A percentile compares a stretch with the other conserved stretches of the same genome.
Evolutionary conservation across 2,797 vertebrate species (phyloP).

Genomic region (Sebastes trivittatus): DNA sequence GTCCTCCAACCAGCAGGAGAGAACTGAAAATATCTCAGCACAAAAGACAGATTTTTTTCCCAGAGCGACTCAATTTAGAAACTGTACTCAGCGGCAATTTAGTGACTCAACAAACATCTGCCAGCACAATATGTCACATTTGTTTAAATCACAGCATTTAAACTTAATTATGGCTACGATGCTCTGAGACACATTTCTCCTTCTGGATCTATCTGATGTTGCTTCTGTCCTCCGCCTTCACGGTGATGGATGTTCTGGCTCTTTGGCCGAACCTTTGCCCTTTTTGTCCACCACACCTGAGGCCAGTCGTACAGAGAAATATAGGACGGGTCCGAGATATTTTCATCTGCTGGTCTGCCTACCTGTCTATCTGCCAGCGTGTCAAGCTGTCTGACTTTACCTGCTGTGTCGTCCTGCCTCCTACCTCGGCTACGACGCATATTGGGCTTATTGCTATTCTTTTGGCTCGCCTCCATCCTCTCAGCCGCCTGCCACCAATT

Average conservation of each 20-base stretch:
- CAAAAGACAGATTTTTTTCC: conserved; percentile 4
- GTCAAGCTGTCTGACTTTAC: conserved; percentile 24
- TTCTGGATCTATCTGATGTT: not conserved
- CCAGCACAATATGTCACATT: not conserved
- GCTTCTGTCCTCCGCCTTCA: not conserved
- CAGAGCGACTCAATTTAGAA: not conserved
- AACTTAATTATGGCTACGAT: not conserved
- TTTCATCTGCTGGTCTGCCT: not conserved
- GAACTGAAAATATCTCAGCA: not conserved
- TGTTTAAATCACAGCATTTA: not conserved
- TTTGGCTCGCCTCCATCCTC: conserved; percentile 24
- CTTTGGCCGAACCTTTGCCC: not conserved
- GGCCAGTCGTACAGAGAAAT: not conserved
- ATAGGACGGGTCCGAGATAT: not conserved
- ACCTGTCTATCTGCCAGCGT: not conserved
- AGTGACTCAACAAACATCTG: conserved; percentile 14
- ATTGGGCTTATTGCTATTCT: conserved; percentile 55
- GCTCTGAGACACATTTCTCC: not conserved
- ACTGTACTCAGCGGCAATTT: not conserved
- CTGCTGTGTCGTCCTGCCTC: conserved; percentile 1
- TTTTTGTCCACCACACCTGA: conserved; percentile 1
- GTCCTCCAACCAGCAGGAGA: not conserved
- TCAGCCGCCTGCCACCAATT: conserved; percentile 25
- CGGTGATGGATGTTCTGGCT: not conserved
- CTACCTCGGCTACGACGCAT: not conserved